Evolutionary conservation across 2,888 invertebrate genomes (phyloP).

Genomic region (Hydraecia micacea): DNA sequence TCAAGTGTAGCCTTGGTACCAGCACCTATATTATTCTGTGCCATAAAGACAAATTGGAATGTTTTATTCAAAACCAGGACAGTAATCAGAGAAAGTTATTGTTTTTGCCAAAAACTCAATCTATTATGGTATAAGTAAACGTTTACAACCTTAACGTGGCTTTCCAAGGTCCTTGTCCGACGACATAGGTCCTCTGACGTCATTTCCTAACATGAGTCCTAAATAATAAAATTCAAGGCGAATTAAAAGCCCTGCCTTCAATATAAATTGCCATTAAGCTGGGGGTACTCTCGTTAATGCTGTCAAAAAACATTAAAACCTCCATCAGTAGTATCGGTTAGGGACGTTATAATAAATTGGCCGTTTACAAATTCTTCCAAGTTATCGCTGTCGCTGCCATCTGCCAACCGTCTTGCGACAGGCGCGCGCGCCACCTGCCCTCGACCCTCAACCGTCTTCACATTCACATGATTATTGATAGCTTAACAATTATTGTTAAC

Average conservation of each 20-base stretch:
- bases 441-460: slow-evolving; percentile 59
- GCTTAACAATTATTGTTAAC: slow-evolving; percentile 37
- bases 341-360: slow-evolving; percentile 55
- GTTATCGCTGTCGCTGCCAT: slow-evolving; percentile 56
- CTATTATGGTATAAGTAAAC: slow-evolving; percentile 22
- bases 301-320: slow-evolving; percentile 37
- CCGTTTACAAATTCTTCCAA: slow-evolving; percentile 60
- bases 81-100: slow-evolving; percentile 46
- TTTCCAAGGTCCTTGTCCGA: slow-evolving; percentile 15
- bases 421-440: slow-evolving; percentile 62
- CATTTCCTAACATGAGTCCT: slow-evolving; percentile 11
- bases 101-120: slow-evolving; percentile 47
- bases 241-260: slow-evolving; percentile 4
- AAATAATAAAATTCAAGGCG: slow-evolving; percentile 11
- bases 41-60: slow-evolving; percentile 23
- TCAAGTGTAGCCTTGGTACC: slow-evolving; percentile 19
- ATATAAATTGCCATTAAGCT: slow-evolving; percentile 24
- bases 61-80: slow-evolving; percentile 20
- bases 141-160: slow-evolving; percentile 7
- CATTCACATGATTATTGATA: slow-evolving; percentile 53
- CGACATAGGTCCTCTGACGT: slow-evolving; percentile 13
- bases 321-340: slow-evolving; percentile 42
- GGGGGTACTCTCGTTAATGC: slow-evolving; percentile 29
- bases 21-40: slow-evolving; percentile 4
- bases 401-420: slow-evolving; percentile 62